phyloP scores from a whole-genome alignment of 1,140 invertebrate genomes.

The Cotesia chilonis region DNA sequence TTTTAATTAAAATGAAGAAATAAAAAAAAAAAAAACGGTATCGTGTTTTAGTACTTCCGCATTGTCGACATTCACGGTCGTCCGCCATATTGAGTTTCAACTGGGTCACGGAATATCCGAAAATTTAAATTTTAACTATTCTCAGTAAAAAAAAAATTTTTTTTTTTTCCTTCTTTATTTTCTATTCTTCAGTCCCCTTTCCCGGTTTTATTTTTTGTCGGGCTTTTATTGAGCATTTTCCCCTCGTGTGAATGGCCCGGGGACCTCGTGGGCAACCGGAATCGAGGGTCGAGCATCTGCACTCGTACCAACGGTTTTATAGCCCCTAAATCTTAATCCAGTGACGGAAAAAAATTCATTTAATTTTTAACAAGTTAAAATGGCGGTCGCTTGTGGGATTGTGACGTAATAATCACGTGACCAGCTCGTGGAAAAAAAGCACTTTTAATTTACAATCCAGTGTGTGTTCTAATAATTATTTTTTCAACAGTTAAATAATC shows the following conservation, averaged over 20 bases:
- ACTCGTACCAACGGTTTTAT: neutral
- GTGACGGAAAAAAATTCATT: too few species aligned
- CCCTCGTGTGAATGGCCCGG: conserved; percentile 4
- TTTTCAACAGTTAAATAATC: conserved; percentile 51
- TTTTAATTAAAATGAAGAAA: neutral
- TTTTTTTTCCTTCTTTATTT: neutral
- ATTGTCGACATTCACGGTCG: conserved; percentile 40
- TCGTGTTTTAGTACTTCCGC: conserved; percentile 36
- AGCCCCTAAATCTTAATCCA: too few species aligned
- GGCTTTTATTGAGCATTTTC: neutral
- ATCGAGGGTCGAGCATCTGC: conserved; percentile 14
- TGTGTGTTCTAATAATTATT: conserved; percentile 45
- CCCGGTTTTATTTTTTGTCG: too few species aligned
- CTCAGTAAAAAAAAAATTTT: neutral
- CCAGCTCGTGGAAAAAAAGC: conserved; percentile 16
- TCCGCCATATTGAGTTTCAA: conserved; percentile 44
- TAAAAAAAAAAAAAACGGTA: too few species aligned
- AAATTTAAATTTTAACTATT: too few species aligned
- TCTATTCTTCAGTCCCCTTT: too few species aligned
- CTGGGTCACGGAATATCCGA: conserved; percentile 39
- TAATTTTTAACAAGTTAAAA: conserved; percentile 51
- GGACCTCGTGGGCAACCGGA: conserved; percentile 5
- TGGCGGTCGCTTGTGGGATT: conserved; percentile 48
- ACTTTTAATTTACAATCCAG: neutral
- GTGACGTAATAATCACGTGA: conserved; percentile 40